phyloP scores from a whole-genome alignment of 1,140 invertebrate genomes.

The Bombus sibiricus region DNA sequence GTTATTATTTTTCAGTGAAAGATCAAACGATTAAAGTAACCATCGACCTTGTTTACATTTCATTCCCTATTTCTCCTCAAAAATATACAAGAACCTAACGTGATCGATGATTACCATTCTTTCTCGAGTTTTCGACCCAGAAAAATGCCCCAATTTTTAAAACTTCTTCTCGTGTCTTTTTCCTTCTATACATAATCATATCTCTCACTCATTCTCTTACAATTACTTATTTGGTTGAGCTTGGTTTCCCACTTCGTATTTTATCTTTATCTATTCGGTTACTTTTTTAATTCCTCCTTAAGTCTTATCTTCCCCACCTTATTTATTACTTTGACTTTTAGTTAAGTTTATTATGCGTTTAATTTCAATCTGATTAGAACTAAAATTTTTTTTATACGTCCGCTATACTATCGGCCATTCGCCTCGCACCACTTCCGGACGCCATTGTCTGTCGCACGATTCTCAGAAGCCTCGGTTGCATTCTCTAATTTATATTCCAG shows the following conservation, averaged over 20 bases:
- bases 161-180: background rate
- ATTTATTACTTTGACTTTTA: background rate
- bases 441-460: background rate
- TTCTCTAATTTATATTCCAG: background rate
- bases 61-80: background rate
- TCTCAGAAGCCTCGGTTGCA: background rate
- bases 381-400: background rate
- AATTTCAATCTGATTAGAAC: background rate
- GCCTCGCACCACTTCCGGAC: background rate
- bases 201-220: too few relatives aligned
- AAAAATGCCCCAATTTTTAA: background rate
- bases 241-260: background rate
- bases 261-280: background rate
- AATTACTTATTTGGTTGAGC: background rate
- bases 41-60: slow-evolving; percentile 13
- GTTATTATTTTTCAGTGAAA: too few relatives aligned
- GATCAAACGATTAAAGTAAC: background rate
- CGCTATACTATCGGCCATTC: background rate
- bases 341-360: too few relatives aligned
- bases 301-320: background rate
- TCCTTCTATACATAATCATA: background rate
- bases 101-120: background rate
- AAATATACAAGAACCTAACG: background rate
- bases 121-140: background rate
- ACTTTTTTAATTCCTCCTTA: too few relatives aligned